Evolutionary conservation across 2,113 vertebrate genomes (phyloP), one percentile per base, ranked within the genome.

Genomic region (Coryphaenoides rupestris): DNA sequence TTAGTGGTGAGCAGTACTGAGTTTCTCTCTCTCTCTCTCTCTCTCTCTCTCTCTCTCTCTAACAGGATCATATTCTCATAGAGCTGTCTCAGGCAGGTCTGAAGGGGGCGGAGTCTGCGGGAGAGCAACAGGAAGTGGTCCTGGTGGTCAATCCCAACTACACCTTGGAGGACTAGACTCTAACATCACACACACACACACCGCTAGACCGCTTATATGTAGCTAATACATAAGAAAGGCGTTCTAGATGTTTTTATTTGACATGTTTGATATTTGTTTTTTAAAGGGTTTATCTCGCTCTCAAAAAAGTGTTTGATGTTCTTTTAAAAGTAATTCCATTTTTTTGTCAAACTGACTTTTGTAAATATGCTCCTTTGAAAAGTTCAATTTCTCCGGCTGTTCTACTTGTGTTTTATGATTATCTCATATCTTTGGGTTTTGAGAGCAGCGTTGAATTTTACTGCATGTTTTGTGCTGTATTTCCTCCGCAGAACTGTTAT

Each of bases 121-220:
- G 64, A 40, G 70, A 83, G 47, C 89, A 84, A 2, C 80, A 93
- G 54, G 95, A 97, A 17, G 92, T 89, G 0, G 94, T 93, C 60
- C 82, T 99, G 68, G 98, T 99, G 0, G 98, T 99, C 71, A 99
- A 99, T 78, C 98, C 96, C 17, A 99, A 99, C 88, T 99, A 98
- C 80, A 82, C 88, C 40, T 89, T 99, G 67, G 96, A 99, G 68
- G 96, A 98, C 76, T 99, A 83, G 80, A 79, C 16, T 63, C 7
- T n/a, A 33, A 12, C 9, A 40, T n/a, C 33, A 40, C 33, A 40
- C 33, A 40, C 10, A 40, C 33, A 40, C 33, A 40, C 33, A 40
- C 33, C 24, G 49, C n/a, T 40, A 40, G 33, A 10, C 0, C 33
- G 26, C 14, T 45, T 13, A 1, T 69, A 58, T 72, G 64, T 66